Evolutionary conservation across 1,140 invertebrate genomes (phyloP).

Genomic region (Frieseomelitta varia): DNA sequence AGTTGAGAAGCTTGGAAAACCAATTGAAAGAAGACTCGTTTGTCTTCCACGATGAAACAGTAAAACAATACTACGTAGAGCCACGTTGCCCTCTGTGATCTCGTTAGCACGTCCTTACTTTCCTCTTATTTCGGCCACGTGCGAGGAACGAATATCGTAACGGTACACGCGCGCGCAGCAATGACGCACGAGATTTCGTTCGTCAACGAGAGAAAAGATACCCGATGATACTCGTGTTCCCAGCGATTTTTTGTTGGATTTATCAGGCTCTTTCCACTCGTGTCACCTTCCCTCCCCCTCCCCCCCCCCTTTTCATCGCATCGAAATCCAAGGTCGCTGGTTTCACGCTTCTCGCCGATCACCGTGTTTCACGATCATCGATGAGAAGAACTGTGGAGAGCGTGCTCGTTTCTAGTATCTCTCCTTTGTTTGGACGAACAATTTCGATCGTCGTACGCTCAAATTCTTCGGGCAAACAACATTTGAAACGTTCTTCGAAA

Average conservation of each 20-base stretch:
- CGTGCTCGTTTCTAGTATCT: background rate
- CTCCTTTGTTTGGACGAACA: conserved; percentile 11
- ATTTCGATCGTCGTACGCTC: background rate
- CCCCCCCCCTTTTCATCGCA: too few species aligned
- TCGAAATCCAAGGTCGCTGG: background rate
- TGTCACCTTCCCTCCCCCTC: background rate
- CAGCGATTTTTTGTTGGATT: conserved; percentile 7
- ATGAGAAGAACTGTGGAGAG: background rate
- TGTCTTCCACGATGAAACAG: background rate
- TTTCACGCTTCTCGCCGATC: background rate
- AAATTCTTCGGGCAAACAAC: background rate
- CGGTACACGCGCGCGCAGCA: background rate
- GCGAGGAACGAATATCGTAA: background rate
- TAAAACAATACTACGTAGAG: background rate
- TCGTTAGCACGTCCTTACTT: conserved; percentile 20
- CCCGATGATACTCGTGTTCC: background rate
- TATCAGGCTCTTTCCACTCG: conserved; percentile 13
- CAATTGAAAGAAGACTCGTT: background rate
- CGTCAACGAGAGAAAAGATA: background rate
- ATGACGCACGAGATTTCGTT: conserved; percentile 41
- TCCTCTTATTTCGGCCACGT: conserved; percentile 4
- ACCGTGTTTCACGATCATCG: background rate
- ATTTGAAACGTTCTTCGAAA: background rate
- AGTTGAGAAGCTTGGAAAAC: background rate
- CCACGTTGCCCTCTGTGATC: background rate